Evolutionary conservation across 2,113 vertebrate species (phyloP).

Genomic region (Gymnobelideus leadbeateri): DNA sequence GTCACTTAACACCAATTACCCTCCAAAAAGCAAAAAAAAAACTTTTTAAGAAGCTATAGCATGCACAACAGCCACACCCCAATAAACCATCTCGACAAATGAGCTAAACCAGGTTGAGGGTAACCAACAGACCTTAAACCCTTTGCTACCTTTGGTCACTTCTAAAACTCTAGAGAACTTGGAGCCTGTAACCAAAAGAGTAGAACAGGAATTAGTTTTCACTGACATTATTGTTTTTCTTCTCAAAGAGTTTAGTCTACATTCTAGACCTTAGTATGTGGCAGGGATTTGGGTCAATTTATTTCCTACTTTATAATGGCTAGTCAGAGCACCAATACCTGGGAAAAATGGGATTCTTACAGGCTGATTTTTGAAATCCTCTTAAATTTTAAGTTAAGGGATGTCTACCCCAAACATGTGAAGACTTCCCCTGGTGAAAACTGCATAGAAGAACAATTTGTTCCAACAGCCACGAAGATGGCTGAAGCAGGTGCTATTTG

Average conservation of each 20-base stretch:
- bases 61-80: not conserved
- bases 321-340: not conserved
- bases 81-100: not conserved
- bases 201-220: not conserved
- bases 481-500: not conserved
- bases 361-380: slow-evolving; percentile 13
- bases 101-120: not conserved
- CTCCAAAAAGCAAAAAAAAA: no score
- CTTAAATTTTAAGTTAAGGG: not conserved
- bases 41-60: not conserved
- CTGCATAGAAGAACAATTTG: not conserved
- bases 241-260: not conserved
- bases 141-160: not conserved
- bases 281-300: not conserved
- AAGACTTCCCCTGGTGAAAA: not conserved
- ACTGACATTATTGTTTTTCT: not conserved
- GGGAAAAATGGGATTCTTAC: slow-evolving; percentile 5
- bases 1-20: no score
- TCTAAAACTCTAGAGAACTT: not conserved
- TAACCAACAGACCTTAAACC: not conserved
- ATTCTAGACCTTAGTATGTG: not conserved
- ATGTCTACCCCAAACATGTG: not conserved
- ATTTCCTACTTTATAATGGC: not conserved
- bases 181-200: not conserved
- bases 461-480: not conserved